phyloP scores from a whole-genome alignment of 2,797 vertebrate species.

The Sus cebifrons region DNA sequence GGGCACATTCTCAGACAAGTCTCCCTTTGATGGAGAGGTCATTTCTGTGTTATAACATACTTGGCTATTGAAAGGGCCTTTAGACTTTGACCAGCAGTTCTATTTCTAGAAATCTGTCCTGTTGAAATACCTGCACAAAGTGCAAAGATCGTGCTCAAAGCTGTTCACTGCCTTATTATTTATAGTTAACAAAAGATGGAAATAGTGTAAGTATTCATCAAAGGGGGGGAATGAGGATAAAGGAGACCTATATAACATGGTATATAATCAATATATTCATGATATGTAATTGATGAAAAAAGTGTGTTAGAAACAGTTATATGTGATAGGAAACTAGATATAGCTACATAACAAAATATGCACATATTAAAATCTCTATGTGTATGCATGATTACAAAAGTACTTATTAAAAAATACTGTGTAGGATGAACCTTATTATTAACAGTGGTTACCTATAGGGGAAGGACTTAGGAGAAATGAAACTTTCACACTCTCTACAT shows the following conservation, averaged over 20 bases:
- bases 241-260: background rate
- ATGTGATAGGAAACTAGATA: background rate
- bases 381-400: background rate
- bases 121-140: constrained; percentile 24
- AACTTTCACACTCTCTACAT: background rate
- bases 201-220: background rate
- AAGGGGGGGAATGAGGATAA: background rate
- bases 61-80: background rate
- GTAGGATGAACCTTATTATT: background rate
- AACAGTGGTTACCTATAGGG: background rate
- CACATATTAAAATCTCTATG: background rate
- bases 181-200: constrained; percentile 43
- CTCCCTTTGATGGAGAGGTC: background rate
- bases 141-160: background rate
- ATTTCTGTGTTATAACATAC: background rate
- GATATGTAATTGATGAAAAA: background rate
- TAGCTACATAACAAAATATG: background rate
- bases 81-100: background rate
- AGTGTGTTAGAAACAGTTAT: background rate
- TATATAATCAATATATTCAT: background rate
- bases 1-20: background rate
- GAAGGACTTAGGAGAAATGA: background rate
- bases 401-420: constrained; percentile 10
- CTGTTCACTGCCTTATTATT: background rate
- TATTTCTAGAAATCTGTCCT: constrained; percentile 32